phyloP scores from a whole-genome alignment of 2,888 invertebrate species.

The Amiota mariae region DNA sequence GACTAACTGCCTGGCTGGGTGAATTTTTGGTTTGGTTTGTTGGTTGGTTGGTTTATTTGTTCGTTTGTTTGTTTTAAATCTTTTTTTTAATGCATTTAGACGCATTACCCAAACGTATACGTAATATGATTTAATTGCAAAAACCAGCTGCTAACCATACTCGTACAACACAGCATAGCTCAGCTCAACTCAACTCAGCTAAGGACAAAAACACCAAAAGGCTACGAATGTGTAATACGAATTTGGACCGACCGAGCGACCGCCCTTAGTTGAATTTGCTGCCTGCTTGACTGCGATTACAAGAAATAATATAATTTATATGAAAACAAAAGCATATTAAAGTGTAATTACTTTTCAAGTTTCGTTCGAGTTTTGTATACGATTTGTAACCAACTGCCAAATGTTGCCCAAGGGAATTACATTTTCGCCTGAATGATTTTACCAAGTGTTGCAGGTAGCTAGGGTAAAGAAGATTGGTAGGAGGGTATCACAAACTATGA shows the following conservation, averaged over 20 bases:
- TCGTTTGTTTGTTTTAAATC: not conserved
- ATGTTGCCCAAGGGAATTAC: constrained; percentile 23
- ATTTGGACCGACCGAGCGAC: not conserved
- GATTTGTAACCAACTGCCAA: constrained; percentile 20
- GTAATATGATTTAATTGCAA: constrained; percentile 18
- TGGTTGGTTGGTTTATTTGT: not conserved
- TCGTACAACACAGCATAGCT: too few relatives aligned
- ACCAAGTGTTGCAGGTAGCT: not conserved
- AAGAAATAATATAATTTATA: constrained; percentile 21
- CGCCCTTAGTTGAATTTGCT: not conserved
- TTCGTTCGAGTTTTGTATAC: not conserved
- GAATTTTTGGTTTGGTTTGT: too few relatives aligned
- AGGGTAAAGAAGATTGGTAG: too few relatives aligned
- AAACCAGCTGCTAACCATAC: constrained; percentile 3
- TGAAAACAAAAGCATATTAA: constrained; percentile 17
- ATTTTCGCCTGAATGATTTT: constrained; percentile 7
- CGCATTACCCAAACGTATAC: not conserved
- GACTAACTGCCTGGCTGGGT: not conserved
- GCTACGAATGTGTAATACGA: not conserved
- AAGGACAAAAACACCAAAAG: too few relatives aligned
- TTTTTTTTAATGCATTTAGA: not conserved
- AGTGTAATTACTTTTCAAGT: constrained; percentile 18
- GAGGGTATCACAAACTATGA: too few relatives aligned
- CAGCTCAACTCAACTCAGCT: too few relatives aligned
- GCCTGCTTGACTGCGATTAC: constrained; percentile 16